Conservation (phyloP, 2,797 vertebrate species). For the Aeoliscus strigatus region DNA sequence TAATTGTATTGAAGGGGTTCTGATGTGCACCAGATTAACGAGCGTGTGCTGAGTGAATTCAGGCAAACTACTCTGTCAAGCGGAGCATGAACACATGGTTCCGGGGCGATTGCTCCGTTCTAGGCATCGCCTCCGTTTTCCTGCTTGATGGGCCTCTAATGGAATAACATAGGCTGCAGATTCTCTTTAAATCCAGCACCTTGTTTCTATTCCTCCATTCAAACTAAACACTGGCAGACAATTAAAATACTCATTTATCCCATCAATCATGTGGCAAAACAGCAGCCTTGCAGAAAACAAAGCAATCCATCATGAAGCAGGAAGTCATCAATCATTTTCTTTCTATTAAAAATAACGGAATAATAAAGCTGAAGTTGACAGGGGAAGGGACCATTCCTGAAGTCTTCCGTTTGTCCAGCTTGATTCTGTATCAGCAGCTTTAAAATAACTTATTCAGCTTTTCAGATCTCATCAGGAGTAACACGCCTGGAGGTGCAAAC, state of each 20-base stretch:
- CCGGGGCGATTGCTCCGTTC: conserved; percentile 29
- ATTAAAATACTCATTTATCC: conserved; percentile 30
- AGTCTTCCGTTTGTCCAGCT: conserved; percentile 13
- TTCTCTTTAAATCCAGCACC: conserved; percentile 17
- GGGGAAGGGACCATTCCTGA: conserved; percentile 32
- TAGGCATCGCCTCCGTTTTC: conserved; percentile 11
- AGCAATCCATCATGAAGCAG: conserved; percentile 35
- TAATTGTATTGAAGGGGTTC: conserved; percentile 55
- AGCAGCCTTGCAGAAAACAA: conserved; percentile 34
- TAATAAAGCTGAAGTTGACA: conserved; percentile 28
- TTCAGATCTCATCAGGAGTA: conserved; percentile 5
- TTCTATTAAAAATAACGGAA: conserved; percentile 1
- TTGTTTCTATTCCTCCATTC: conserved; percentile 16
- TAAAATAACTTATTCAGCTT: conserved; percentile 11
- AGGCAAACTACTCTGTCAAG: conserved; percentile 51
- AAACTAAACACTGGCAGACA: conserved; percentile 29
- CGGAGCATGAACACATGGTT: conserved; percentile 53
- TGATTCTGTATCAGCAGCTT: conserved; percentile 15
- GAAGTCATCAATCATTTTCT: conserved; percentile 43
- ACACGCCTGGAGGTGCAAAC: conserved; percentile 6
- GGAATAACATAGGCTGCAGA: neutral
- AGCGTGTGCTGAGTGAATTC: conserved; percentile 56
- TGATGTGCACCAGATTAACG: conserved; percentile 63
- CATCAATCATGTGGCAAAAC: conserved; percentile 52
- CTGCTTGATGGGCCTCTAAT: conserved; percentile 1